Evolutionary conservation across 2,888 invertebrate species (phyloP).

Genomic region (Drosophila diplacantha): DNA sequence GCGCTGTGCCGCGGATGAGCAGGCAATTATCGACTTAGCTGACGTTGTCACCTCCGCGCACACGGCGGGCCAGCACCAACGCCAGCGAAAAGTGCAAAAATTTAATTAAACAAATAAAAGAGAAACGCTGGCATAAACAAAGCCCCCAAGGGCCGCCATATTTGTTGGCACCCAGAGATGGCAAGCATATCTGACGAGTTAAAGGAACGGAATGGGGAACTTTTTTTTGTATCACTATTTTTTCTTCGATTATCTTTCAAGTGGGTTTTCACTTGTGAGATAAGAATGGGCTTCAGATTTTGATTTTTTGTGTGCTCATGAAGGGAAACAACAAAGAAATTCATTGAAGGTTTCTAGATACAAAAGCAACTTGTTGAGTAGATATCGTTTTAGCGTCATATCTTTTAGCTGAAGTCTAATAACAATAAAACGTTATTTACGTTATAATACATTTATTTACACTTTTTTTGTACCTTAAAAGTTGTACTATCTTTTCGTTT

Average conservation of each 20-base stretch:
- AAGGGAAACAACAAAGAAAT: slow-evolving; percentile 2
- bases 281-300: slow-evolving; percentile 12
- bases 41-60: slow-evolving; percentile 34
- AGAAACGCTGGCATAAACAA: slow-evolving; percentile 53
- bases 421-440: too few species aligned
- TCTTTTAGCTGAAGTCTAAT: not conserved
- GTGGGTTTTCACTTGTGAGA: slow-evolving; percentile 14
- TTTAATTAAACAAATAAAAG: slow-evolving; percentile 26
- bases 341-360: slow-evolving; percentile 2
- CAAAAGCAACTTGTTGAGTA: not conserved
- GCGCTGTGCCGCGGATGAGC: slow-evolving; percentile 20
- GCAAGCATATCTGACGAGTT: slow-evolving; percentile 24
- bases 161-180: slow-evolving; percentile 43
- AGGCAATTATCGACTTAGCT: slow-evolving; percentile 38
- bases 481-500: too few species aligned
- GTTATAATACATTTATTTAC: too few species aligned
- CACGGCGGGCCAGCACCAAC: not conserved
- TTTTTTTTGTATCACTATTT: slow-evolving; percentile 25
- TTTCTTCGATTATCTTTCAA: slow-evolving; percentile 29
- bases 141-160: slow-evolving; percentile 42
- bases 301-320: not conserved
- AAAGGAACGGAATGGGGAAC: slow-evolving; percentile 1
- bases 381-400: not conserved
- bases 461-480: too few species aligned
- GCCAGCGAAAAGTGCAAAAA: slow-evolving; percentile 24